These are phyloP conservation scores for Sceloporus tristichus DNA, from an alignment of 2,113 vertebrate species.

Conservation along the genomic window DNA sequence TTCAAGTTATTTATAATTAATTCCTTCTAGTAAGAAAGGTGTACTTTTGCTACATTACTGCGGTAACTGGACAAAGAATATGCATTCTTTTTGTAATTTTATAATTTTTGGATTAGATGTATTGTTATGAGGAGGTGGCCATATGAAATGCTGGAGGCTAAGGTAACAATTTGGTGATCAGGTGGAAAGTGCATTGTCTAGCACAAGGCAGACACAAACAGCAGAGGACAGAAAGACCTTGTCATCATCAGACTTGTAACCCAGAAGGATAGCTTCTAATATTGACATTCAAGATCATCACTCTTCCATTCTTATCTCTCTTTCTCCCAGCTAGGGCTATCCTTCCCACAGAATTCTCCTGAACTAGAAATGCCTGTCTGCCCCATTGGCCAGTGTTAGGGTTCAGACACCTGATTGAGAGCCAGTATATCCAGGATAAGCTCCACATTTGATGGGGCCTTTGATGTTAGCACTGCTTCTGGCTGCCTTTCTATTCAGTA, in stretches of 20 bases:
- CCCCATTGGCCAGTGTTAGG: too few relatives aligned
- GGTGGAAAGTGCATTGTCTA: neutral
- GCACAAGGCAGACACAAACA: neutral
- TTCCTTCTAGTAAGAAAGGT: neutral
- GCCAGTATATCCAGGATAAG: too few relatives aligned
- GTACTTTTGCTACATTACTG: too few relatives aligned
- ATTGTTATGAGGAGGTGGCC: too few relatives aligned
- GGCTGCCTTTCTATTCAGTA: neutral
- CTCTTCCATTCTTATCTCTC: neutral
- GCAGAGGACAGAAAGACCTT: neutral
- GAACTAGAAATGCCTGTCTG: neutral
- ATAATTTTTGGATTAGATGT: too few relatives aligned
- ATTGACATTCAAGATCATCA: neutral
- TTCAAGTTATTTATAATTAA: neutral
- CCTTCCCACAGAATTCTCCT: neutral
- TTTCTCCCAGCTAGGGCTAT: neutral
- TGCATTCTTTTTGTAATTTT: too few relatives aligned
- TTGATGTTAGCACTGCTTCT: neutral
- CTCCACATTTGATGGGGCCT: neutral
- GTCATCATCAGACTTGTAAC: neutral
- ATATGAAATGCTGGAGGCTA: too few relatives aligned
- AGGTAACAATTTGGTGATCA: too few relatives aligned
- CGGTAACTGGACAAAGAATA: too few relatives aligned
- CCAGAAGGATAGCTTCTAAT: neutral
- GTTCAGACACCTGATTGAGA: too few relatives aligned